A percentile compares a stretch with the other conserved stretches of the same genome.
Evolutionary conservation across 2,113 vertebrate genomes (phyloP).

Genomic region (Spilogale gracilis): DNA sequence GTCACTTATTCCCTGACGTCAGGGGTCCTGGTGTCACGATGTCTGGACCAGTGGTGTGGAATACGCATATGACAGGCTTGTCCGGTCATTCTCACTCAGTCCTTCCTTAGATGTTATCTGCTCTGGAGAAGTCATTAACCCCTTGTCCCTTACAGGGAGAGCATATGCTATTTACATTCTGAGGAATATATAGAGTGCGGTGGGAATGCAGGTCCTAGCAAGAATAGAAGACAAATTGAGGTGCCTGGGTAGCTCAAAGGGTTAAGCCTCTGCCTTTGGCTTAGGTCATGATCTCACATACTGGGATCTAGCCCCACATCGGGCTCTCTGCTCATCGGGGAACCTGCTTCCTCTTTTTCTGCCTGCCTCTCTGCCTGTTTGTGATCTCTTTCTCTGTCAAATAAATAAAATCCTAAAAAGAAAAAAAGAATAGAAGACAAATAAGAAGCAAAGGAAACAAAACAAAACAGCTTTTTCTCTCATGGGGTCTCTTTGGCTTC

Average conservation of each 20-base stretch:
- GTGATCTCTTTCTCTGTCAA: no score
- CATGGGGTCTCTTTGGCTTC: neutral
- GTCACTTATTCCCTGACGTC: neutral
- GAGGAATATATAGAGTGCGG: neutral
- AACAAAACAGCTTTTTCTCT: neutral
- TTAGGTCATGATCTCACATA: no score
- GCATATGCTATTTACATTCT: neutral
- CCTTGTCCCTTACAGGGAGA: neutral
- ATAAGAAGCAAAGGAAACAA: neutral
- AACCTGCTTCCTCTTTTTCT: no score
- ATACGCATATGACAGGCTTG: neutral
- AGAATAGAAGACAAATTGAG: neutral
- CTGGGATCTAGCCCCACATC: no score
- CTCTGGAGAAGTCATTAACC: neutral
- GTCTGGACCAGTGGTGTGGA: neutral
- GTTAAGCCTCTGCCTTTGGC: no score
- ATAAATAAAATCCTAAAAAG: no score
- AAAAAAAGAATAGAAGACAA: neutral
- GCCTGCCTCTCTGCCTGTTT: no score
- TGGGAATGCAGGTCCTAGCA: neutral
- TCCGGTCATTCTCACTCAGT: neutral
- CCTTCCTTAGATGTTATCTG: neutral
- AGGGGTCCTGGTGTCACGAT: neutral
- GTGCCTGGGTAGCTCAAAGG: no score
- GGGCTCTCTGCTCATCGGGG: no score